Conservation (phyloP, 2,797 vertebrate genomes). For the Semotilus atromaculatus region DNA sequence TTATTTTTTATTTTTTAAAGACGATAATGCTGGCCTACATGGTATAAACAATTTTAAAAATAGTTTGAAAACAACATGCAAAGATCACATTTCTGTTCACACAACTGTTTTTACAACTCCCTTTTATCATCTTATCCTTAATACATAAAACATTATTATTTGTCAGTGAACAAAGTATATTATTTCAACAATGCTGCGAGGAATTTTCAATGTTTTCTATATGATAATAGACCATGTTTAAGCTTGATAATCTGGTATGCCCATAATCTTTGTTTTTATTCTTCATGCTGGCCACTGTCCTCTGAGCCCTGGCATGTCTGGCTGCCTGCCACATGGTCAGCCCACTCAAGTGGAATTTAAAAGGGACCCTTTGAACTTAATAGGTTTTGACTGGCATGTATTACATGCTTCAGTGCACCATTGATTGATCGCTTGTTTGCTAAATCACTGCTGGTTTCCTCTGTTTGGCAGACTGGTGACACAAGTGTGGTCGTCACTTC, state of each 20-base stretch:
- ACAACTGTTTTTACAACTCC: neutral
- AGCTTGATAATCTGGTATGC: neutral
- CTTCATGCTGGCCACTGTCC: slow-evolving; percentile 60
- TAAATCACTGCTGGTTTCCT: slow-evolving; percentile 91
- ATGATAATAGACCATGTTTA: neutral
- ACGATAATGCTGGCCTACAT: neutral
- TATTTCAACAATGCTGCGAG: neutral
- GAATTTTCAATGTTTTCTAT: neutral
- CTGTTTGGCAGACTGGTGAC: slow-evolving; percentile 83
- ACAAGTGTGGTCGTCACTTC: slow-evolving; percentile 81
- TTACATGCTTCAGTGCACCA: slow-evolving; percentile 88
- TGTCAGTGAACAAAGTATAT: neutral
- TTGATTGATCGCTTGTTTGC: slow-evolving; percentile 94
- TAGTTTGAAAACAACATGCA: neutral
- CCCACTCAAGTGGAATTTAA: slow-evolving; percentile 87
- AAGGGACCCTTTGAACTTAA: slow-evolving; percentile 88
- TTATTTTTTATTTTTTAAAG: neutral
- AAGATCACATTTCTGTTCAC: neutral
- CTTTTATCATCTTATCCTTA: neutral
- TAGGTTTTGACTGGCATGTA: slow-evolving; percentile 95
- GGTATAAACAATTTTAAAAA: neutral
- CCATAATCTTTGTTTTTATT: slow-evolving; percentile 28
- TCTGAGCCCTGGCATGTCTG: slow-evolving; percentile 74
- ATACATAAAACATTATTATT: neutral
- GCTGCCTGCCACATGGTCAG: slow-evolving; percentile 83